Evolutionary conservation across 1,140 invertebrate genomes (phyloP).

Genomic region (Gryon sp.): DNA sequence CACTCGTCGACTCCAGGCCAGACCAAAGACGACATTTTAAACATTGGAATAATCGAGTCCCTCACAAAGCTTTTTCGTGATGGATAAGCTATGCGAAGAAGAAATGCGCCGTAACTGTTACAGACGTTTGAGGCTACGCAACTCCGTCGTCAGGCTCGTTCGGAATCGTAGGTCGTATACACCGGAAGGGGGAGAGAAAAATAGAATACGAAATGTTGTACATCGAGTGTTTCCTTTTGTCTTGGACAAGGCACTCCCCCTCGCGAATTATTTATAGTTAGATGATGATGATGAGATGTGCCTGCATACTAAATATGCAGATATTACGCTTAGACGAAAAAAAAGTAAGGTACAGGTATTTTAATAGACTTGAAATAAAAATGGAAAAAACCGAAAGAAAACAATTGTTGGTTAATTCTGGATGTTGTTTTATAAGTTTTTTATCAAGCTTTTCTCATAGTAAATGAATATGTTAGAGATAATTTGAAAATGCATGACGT

Average conservation of each 20-base stretch:
- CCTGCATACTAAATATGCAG: constrained; percentile 57
- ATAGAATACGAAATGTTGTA: constrained; percentile 62
- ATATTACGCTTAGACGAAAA: constrained; percentile 28
- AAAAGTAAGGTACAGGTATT: too few relatives aligned
- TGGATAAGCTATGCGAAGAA: constrained; percentile 61
- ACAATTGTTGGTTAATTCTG: too few relatives aligned
- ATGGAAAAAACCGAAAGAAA: too few relatives aligned
- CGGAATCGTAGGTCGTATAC: constrained; percentile 42
- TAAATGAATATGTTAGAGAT: too few relatives aligned
- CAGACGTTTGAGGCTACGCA: constrained; percentile 59
- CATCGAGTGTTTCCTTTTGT: constrained; percentile 68
- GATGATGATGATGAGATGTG: constrained; percentile 63
- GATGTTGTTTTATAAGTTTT: too few relatives aligned
- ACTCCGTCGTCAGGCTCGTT: constrained; percentile 46
- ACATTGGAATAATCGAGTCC: constrained; percentile 59
- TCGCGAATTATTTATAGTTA: constrained; percentile 66
- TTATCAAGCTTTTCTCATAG: too few relatives aligned
- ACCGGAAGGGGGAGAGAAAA: constrained; percentile 64
- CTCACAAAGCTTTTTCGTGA: constrained; percentile 61
- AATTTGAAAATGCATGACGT: too few relatives aligned
- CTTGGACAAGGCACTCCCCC: constrained; percentile 64
- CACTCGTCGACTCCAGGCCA: constrained; percentile 32
- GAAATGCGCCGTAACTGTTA: constrained; percentile 60
- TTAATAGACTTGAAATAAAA: too few relatives aligned
- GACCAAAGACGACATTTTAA: constrained; percentile 63